Evolutionary conservation across 2,797 vertebrate species (phyloP).

Genomic region (Cottoperca gobio): DNA sequence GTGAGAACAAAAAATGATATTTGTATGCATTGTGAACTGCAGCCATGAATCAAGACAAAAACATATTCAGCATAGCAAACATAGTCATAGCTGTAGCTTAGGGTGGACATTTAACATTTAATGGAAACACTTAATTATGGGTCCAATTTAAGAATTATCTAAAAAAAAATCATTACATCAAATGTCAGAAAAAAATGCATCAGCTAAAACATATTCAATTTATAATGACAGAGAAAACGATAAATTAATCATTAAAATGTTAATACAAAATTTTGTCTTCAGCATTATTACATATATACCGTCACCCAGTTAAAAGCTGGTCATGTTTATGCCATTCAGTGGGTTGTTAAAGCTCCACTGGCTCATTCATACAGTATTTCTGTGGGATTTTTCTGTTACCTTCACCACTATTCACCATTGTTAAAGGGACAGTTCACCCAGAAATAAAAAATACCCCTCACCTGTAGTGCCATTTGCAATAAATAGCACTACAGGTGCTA

Average conservation of each 20-base stretch:
- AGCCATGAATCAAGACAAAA: slow-evolving; percentile 65
- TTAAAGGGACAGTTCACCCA: not conserved
- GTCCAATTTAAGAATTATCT: not conserved
- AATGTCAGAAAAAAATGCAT: slow-evolving; percentile 10
- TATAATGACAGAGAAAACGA: slow-evolving; percentile 15
- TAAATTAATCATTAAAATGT: not conserved
- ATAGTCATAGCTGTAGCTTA: slow-evolving; percentile 33
- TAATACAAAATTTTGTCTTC: no score
- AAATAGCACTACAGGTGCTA: no score
- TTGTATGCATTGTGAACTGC: slow-evolving; percentile 63
- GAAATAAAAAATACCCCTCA: no score
- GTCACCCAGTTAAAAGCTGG: slow-evolving; percentile 8
- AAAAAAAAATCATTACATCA: not conserved
- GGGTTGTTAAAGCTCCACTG: slow-evolving; percentile 10
- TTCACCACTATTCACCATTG: slow-evolving; percentile 2
- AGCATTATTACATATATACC: not conserved
- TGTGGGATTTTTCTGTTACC: slow-evolving; percentile 14
- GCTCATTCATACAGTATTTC: slow-evolving; percentile 27
- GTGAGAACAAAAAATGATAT: slow-evolving; percentile 58
- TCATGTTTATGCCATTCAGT: slow-evolving; percentile 13
- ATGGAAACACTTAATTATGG: slow-evolving; percentile 12
- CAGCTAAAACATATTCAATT: slow-evolving; percentile 20
- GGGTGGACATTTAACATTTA: slow-evolving; percentile 20
- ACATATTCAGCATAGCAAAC: slow-evolving; percentile 54
- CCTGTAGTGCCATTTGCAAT: no score